A percentile compares a stretch with the other conserved stretches of the same genome.
phyloP scores from a whole-genome alignment of 2,113 vertebrate species.

The Rhagologus leucostigma region DNA sequence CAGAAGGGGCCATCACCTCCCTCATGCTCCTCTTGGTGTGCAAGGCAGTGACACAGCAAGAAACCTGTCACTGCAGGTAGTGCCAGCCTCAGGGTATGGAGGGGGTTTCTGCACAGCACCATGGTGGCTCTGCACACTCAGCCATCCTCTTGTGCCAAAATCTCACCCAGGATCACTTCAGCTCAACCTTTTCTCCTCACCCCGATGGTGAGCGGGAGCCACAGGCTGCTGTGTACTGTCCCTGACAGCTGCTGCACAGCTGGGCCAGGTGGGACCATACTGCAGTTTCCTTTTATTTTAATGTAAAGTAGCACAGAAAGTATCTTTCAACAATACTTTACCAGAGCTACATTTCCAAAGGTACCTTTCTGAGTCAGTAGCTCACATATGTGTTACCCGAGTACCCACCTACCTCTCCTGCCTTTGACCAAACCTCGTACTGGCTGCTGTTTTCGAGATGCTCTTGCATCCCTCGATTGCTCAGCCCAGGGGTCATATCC shows the following conservation, averaged over 20 bases:
- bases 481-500: background rate
- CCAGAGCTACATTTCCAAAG: background rate
- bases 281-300: background rate
- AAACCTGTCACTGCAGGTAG: background rate
- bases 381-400: background rate
- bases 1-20: background rate
- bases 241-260: background rate
- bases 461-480: background rate
- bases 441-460: background rate
- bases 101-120: background rate
- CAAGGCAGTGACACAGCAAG: fast-evolving
- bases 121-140: background rate
- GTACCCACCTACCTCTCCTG: background rate
- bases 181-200: background rate
- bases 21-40: background rate
- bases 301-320: background rate
- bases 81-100: background rate
- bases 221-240: fast-evolving
- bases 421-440: background rate
- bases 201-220: fast-evolving
- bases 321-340: background rate
- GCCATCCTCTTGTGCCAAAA: fast-evolving
- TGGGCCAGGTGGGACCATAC: background rate
- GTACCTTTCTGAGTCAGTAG: background rate
- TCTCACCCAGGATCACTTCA: fast-evolving